Percentiles rank a stretch among this genome's conserved stretches.
These are phyloP conservation scores for Hippopotamyrus pictus DNA, from an alignment of 2,797 vertebrate genomes.

Conservation along the genomic window DNA sequence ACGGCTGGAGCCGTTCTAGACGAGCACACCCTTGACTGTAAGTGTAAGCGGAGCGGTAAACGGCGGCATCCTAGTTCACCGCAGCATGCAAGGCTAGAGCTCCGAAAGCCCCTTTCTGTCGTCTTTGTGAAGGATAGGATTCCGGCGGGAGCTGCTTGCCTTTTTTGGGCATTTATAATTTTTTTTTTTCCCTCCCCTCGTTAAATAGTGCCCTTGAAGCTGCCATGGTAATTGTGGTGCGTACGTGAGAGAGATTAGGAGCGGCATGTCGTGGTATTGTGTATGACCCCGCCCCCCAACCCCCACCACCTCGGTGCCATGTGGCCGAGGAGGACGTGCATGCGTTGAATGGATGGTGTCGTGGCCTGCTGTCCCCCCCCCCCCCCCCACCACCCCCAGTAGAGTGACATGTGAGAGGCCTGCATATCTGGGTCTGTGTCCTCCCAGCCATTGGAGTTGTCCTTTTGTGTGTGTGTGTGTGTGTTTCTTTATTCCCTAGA, in stretches of 20 bases:
- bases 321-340: constrained; percentile 14
- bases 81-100: constrained; percentile 30
- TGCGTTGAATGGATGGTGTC: constrained; percentile 13
- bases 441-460: background rate
- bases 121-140: constrained; percentile 13
- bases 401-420: background rate
- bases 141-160: constrained; percentile 1
- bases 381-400: background rate
- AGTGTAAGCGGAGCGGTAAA: constrained; percentile 28
- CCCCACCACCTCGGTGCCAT: background rate
- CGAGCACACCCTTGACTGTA: constrained; percentile 27
- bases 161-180: background rate
- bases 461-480: background rate
- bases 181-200: background rate
- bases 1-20: constrained; percentile 10
- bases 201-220: background rate
- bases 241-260: constrained; percentile 14
- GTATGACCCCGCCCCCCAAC: background rate
- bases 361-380: background rate
- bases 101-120: constrained; percentile 30
- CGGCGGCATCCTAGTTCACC: constrained; percentile 17
- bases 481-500: background rate
- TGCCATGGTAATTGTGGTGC: background rate
- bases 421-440: background rate
- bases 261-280: constrained; percentile 26